These are phyloP conservation scores for Xenopus petersii DNA, from an alignment of 2,797 vertebrate species.

Conservation along the genomic window DNA sequence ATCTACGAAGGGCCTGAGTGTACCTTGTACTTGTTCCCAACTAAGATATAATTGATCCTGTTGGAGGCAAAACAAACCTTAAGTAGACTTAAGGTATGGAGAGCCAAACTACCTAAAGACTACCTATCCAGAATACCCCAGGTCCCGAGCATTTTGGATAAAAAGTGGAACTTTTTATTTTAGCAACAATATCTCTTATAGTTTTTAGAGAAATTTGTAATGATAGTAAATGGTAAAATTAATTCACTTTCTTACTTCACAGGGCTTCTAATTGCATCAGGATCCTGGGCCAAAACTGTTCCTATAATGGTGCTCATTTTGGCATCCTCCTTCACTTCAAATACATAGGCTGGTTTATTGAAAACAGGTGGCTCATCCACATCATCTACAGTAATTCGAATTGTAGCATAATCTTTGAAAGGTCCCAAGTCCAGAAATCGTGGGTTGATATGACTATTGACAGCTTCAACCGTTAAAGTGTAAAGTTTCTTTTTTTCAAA, in stretches of 20 bases:
- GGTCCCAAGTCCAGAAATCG: constrained; percentile 81
- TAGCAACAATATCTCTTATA: no score
- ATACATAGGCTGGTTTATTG: constrained; percentile 74
- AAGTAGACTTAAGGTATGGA: no score
- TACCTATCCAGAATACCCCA: no score
- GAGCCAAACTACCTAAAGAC: no score
- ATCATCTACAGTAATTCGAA: constrained; percentile 85
- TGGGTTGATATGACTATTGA: constrained; percentile 78
- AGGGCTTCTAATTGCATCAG: constrained; percentile 77
- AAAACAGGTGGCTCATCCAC: constrained; percentile 89
- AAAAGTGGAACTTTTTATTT: no score
- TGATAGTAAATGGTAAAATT: no score
- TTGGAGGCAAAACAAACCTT: no score
- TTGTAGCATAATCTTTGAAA: constrained; percentile 81
- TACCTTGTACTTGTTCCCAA: no score
- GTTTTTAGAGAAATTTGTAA: no score
- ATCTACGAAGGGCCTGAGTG: no score
- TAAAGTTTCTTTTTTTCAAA: constrained; percentile 84
- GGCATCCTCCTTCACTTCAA: constrained; percentile 86
- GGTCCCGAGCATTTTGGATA: no score
- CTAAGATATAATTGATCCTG: no score
- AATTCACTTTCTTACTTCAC: constrained; percentile 74
- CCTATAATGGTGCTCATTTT: constrained; percentile 73
- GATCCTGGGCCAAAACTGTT: constrained; percentile 81
- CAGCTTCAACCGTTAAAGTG: constrained; percentile 83